Evolutionary conservation across 2,797 vertebrate species (phyloP), one percentile per base, ranked within the genome.

Genomic region (Sebastes steindachneri): DNA sequence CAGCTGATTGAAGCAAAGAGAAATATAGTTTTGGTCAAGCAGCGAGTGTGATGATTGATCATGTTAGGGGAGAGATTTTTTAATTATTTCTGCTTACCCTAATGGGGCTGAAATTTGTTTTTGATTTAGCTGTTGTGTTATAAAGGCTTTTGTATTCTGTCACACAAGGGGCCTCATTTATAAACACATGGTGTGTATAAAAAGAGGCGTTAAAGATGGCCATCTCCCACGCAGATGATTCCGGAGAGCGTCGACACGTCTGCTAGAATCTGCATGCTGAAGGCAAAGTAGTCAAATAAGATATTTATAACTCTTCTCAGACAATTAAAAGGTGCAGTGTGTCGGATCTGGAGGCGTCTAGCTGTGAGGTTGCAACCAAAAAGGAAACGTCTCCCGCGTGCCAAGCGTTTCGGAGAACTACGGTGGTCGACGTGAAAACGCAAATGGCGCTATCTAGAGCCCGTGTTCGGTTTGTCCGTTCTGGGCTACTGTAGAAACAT

Each of bases 1-100:
- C 88, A 83, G 70, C 75, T 77, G 83, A 89, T 84, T 80, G 86
- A 87, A 91, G 89, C 86, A 83, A 92, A 87, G 77, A 93, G 73
- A 82, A 85, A 82, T 79, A 71, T 76, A 72, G 81, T 83, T 86
- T 70, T 86, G 77, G 84, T 88, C 77, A 74, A 88, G 90, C 80
- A 85, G 79, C 74, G 33, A 85, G 80, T 80, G 82, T 82, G 84
- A 82, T 71, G 78, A 85, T 79, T 63, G 83, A 84, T 80, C n/a
- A 62, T 75, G 81, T 92, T 74, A 80, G 85, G 89, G 90, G 82
- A 91, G 71, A 86, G 80, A 64, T 82, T 87, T 87, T 87, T 82
- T 15, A 70, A 82, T 87, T 75, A 79, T 84, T 87, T 91, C 79
- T 85, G 86, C 87, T 86, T 86, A 69, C 75, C 81, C 74, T 33